phyloP scores from a whole-genome alignment of 2,888 invertebrate genomes.

The Nephrotoma appendiculata region DNA sequence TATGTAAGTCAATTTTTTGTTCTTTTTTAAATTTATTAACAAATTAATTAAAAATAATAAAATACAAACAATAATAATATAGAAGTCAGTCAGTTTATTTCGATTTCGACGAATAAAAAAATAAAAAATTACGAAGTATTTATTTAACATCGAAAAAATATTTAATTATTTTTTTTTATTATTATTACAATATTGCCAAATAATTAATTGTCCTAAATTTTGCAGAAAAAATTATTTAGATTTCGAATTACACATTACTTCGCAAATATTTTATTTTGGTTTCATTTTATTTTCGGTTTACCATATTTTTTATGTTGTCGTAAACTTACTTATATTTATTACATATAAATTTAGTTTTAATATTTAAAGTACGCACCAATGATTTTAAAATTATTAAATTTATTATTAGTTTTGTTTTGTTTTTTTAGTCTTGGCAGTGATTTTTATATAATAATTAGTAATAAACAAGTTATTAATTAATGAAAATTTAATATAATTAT shows the following conservation, averaged over 20 bases:
- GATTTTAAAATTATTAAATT: slow-evolving; percentile 1
- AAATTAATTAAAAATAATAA: neutral
- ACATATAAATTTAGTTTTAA: neutral
- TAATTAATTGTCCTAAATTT: slow-evolving; percentile 2
- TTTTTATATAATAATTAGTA: neutral
- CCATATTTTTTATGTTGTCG: neutral
- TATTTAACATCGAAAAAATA: neutral
- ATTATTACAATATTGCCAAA: neutral
- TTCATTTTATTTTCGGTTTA: neutral
- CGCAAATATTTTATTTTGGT: neutral
- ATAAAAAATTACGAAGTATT: neutral
- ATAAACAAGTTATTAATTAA: neutral
- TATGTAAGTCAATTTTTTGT: neutral
- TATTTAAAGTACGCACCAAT: slow-evolving; percentile 4
- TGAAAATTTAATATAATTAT: neutral
- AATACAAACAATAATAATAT: neutral
- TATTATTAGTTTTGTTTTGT: neutral
- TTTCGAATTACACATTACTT: neutral
- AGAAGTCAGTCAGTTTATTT: neutral
- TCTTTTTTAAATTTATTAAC: neutral
- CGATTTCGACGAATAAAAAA: neutral
- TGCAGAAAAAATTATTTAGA: neutral
- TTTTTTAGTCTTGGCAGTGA: slow-evolving; percentile 4
- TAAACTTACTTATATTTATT: neutral
- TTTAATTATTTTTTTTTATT: neutral